Evolutionary conservation across 2,113 vertebrate species (phyloP).

Genomic region (Pterophyllum scalare): DNA sequence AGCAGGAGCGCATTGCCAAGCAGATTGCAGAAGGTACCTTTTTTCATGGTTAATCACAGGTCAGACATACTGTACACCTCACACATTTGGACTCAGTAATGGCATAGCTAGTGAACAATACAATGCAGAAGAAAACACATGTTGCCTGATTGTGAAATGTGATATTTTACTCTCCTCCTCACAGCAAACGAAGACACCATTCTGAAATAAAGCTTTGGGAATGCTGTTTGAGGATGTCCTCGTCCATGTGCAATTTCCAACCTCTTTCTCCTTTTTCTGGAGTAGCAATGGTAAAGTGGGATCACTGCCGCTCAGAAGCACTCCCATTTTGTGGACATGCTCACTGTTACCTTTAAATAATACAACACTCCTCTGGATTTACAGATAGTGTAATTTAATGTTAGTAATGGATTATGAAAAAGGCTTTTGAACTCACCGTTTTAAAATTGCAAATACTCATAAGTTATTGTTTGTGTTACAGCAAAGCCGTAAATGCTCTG

Average conservation of each 20-base stretch:
- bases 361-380: neutral
- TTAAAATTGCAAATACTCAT: conserved; percentile 14
- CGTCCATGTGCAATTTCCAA: conserved; percentile 35
- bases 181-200: conserved; percentile 90
- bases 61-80: neutral
- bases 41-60: neutral
- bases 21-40: conserved; percentile 87
- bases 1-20: conserved; percentile 89
- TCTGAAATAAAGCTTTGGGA: conserved; percentile 71
- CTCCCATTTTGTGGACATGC: neutral
- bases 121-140: neutral
- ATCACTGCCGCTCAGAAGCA: conserved; percentile 2
- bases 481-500: conserved; percentile 18
- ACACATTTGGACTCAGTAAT: neutral
- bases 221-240: conserved; percentile 24
- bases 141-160: neutral
- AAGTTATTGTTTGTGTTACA: conserved; percentile 49
- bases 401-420: conserved; percentile 32
- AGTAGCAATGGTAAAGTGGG: neutral
- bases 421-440: conserved; percentile 23
- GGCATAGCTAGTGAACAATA: no score
- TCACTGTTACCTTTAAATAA: neutral
- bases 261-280: conserved; percentile 22
- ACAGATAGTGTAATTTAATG: neutral
- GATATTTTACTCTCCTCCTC: conserved; percentile 17